Evolutionary conservation across 1,140 invertebrate genomes (phyloP).

Genomic region (Drosophila setifemur): DNA sequence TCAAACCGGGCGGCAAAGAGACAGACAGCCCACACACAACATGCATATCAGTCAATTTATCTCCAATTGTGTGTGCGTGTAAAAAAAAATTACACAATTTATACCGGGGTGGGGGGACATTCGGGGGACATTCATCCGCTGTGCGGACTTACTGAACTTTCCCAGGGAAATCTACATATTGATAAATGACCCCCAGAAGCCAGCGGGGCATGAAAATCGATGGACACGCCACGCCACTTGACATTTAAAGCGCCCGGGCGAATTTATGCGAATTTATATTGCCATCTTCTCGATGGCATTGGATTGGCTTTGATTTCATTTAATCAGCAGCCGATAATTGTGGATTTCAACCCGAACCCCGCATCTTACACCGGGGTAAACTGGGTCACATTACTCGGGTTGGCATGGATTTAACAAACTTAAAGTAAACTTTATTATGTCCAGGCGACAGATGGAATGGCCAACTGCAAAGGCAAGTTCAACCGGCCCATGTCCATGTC

Average conservation of each 20-base stretch:
- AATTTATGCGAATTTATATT: conserved; percentile 59
- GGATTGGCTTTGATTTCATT: conserved; percentile 63
- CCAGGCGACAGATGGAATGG: conserved; percentile 51
- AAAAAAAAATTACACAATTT: conserved; percentile 72
- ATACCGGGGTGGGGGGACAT: conserved; percentile 9
- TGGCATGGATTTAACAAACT: conserved; percentile 49
- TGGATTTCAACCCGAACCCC: background rate
- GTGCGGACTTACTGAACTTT: conserved; percentile 55
- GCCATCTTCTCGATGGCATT: conserved; percentile 15
- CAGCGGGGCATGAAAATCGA: conserved; percentile 59
- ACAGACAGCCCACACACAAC: conserved; percentile 58
- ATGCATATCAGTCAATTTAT: conserved; percentile 77
- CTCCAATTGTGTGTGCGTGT: conserved; percentile 49
- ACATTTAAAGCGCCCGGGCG: conserved; percentile 41
- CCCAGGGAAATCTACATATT: conserved; percentile 70
- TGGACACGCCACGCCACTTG: conserved; percentile 49
- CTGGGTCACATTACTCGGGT: conserved; percentile 3
- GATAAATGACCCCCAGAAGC: conserved; percentile 67
- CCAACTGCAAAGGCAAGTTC: conserved; percentile 7
- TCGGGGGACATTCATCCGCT: conserved; percentile 7
- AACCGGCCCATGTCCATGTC: conserved; percentile 4
- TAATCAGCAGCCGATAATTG: conserved; percentile 60
- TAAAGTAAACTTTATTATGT: conserved; percentile 64
- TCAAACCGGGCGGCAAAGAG: conserved; percentile 41
- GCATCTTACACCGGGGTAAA: background rate